Evolutionary conservation across 2,888 invertebrate species (phyloP), one percentile per base, ranked within the genome.

Genomic region (Mamestra brassicae): DNA sequence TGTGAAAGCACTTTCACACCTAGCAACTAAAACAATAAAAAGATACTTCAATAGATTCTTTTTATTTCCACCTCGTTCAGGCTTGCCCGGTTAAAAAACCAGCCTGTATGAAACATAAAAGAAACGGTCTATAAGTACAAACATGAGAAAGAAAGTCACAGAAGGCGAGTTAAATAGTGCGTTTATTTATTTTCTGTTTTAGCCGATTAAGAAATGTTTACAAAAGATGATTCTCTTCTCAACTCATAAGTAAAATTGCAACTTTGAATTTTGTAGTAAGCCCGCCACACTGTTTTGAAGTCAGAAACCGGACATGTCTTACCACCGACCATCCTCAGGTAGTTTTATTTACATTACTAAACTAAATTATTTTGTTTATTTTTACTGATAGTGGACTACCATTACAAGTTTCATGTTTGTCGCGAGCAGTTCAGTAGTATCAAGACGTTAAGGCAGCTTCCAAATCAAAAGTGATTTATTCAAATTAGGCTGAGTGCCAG

Each of bases 321-420:
- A 26, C 26, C 26, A 26, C 26, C 26, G 26, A 1, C 26, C 26
- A 26, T 26, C 1, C 26, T 26, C 26, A 26, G 26, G 26, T 26
- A 26, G 26, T 26, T 26, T 26, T 26, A 26, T 26, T 26, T 26
- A 26, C 26, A 26, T 26, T 26, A 26, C 26, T 26, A 26, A 50
- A 15, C 50, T 52, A 52, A 52, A 13, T 52, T 52, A 52, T 52
- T 52, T 52, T 17, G 7, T n/a, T 65, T 62, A 26, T 80, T 26
- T 47, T 86, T 79, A 0, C 90, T 96, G 96, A 85, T 93, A 15
- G 90, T 95, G 6, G 91, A 90, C 0, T 95, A 96, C 74, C 95
- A 95, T 76, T 96, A 96, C 89, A 92, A 88, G 38, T 96, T 96
- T 50, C 91, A 94, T 0, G 85, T 95, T 0, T 96, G 96, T 71